A percentile compares a stretch with the other conserved stretches of the same genome.
phyloP scores from a whole-genome alignment of 2,797 vertebrate species.

The Botia kubotai region DNA sequence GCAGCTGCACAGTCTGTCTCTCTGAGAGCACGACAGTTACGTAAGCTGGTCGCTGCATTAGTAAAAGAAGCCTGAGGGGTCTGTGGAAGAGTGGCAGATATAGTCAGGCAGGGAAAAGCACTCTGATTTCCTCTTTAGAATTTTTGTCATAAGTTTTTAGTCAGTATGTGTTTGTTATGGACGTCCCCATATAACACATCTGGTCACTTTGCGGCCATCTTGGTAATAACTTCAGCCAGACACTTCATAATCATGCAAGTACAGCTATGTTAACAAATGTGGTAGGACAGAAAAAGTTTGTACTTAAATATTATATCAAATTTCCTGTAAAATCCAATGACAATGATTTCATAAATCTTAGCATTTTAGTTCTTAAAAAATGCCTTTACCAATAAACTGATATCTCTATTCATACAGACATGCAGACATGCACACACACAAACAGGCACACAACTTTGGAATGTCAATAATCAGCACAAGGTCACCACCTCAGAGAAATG shows the following conservation, averaged over 20 bases:
- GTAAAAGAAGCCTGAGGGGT: conserved; percentile 17
- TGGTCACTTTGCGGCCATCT: background rate
- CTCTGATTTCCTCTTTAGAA: background rate
- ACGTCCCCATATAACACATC: background rate
- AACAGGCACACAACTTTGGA: conserved; percentile 9
- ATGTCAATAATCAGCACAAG: conserved; percentile 49
- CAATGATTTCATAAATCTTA: background rate
- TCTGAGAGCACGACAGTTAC: background rate
- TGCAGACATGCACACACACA: conserved; percentile 15
- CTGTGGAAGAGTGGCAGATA: background rate
- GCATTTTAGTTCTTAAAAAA: background rate
- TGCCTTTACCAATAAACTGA: background rate
- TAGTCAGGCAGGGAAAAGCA: background rate
- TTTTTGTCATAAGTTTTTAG: background rate
- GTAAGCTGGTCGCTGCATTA: conserved; percentile 24
- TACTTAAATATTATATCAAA: background rate
- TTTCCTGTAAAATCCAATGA: background rate
- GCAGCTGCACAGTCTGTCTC: background rate
- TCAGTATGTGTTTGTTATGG: background rate
- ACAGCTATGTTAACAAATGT: background rate
- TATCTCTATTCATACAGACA: background rate
- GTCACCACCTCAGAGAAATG: conserved; percentile 40
- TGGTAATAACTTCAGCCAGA: background rate
- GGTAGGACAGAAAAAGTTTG: background rate
- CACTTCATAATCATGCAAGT: background rate